Base-by-base conservation (phyloP, 2,888 invertebrate genomes). In the Pandemis corylana region DNA sequence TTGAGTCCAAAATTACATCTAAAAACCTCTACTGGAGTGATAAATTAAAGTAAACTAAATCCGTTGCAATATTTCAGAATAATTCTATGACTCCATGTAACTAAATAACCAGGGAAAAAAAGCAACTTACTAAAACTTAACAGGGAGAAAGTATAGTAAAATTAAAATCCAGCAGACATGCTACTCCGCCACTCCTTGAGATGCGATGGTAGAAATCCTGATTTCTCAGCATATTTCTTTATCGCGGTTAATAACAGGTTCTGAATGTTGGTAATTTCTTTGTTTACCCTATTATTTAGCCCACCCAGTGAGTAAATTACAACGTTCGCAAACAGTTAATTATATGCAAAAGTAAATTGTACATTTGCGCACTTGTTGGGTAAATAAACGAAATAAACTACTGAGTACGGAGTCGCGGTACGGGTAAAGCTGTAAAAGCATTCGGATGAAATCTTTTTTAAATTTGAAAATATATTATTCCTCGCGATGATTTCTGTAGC, bases 261-360 rank as follows among this genome's bases (percentile, higher is more conserved):
- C 59, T 59, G 59, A 28, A 59, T 53, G 49, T 66, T 28, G 56
- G 46, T 69, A 41, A 61, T 65, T 46, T 64, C 64, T 64, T 56
- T 71, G 71, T 71, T 71, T 71, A 71, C 63, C 56, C 28, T 41
- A 49, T 51, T 36, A 44, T 51, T 36, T 36, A 73, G 73, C 65
- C 73, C 73, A 74, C 69, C 73, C 69, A 74, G 49, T 69, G 73
- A 65, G 73, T 65, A 73, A 73, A 74, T 74, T 69, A 69, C 69
- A 65, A 65, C 65, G 65, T 66, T 42, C 69, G 69, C 69, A 53
- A 74, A 65, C 65, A 74, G 65, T 46, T 74, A 74, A 74, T 74
- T 74, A 61, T 66, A 70, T 74, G 61, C 59, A 42, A 49, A 36
- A 65, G 44, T 51, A 59, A 65, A 65, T 59, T 66, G 56, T 67